Conservation (phyloP, 2,113 vertebrate genomes). For the Dromaius novaehollandiae region DNA sequence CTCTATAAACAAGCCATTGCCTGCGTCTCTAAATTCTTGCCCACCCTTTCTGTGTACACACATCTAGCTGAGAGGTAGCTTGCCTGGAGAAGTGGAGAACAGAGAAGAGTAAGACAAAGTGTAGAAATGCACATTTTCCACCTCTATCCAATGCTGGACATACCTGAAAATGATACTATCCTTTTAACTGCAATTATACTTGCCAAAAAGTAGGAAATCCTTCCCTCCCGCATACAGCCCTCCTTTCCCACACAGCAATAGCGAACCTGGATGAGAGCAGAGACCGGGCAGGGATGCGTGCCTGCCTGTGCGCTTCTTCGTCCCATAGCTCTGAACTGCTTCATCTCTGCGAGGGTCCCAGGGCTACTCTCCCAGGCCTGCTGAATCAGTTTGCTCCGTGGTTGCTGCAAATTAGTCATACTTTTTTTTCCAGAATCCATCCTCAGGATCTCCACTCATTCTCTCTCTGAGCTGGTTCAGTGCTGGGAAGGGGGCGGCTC, state of each 20-base stretch:
- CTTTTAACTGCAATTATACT: neutral
- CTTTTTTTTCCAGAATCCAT: neutral
- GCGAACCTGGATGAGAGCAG: neutral
- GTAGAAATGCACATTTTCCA: too few species aligned
- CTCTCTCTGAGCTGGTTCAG: neutral
- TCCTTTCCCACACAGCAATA: neutral
- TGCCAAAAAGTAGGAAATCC: neutral
- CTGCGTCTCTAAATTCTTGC: rapidly evolving
- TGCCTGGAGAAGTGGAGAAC: neutral
- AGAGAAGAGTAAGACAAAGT: neutral
- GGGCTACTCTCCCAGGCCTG: neutral
- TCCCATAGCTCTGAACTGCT: neutral
- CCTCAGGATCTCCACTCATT: neutral
- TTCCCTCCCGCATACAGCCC: neutral
- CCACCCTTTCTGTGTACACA: neutral
- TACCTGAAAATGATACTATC: neutral
- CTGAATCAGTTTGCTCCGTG: neutral
- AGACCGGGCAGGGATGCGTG: neutral
- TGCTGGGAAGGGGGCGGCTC: neutral
- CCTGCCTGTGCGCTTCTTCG: neutral
- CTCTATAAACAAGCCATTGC: neutral
- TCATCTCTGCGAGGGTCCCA: rapidly evolving
- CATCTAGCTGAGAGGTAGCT: neutral
- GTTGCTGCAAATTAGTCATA: neutral
- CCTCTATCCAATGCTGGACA: neutral